A percentile compares a stretch with the other conserved stretches of the same genome.
These are phyloP conservation scores for Nephrocerus scutellatus DNA, from an alignment of 2,888 invertebrate species.

Conservation along the genomic window DNA sequence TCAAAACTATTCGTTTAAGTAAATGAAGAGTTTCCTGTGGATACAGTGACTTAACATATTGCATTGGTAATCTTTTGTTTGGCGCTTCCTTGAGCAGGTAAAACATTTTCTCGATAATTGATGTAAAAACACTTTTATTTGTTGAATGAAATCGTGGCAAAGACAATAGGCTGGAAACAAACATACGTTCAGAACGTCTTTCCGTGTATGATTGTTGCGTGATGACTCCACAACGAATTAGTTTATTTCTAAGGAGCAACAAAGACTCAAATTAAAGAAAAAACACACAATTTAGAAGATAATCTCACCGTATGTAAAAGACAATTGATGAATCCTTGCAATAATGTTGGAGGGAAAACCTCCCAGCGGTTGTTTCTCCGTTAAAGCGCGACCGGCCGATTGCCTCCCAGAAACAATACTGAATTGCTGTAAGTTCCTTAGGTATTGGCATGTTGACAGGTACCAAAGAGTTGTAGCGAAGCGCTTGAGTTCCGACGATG, in stretches of 20 bases:
- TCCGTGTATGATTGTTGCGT: constrained; percentile 56
- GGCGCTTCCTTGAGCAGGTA: constrained; percentile 49
- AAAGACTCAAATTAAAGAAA: constrained; percentile 40
- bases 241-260: constrained; percentile 53
- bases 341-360: constrained; percentile 51
- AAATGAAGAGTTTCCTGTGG: constrained; percentile 21
- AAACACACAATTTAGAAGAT: not conserved
- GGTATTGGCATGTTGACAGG: constrained; percentile 48
- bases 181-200: constrained; percentile 46
- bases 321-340: constrained; percentile 56
- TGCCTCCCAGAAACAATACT: constrained; percentile 66
- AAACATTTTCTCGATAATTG: constrained; percentile 36
- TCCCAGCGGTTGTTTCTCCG: constrained; percentile 64
- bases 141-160: constrained; percentile 57
- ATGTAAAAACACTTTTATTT: constrained; percentile 51
- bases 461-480: constrained; percentile 54
- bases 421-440: constrained; percentile 50
- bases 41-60: constrained; percentile 47
- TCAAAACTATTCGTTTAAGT: constrained; percentile 32
- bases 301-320: constrained; percentile 39
- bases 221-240: constrained; percentile 55
- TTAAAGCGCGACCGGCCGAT: constrained; percentile 63
- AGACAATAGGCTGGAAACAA: constrained; percentile 53
- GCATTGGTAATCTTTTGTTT: constrained; percentile 50
- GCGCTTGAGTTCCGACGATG: constrained; percentile 61